Evolutionary conservation across 2,888 invertebrate species (phyloP).

Genomic region (Sesamia inferens): DNA sequence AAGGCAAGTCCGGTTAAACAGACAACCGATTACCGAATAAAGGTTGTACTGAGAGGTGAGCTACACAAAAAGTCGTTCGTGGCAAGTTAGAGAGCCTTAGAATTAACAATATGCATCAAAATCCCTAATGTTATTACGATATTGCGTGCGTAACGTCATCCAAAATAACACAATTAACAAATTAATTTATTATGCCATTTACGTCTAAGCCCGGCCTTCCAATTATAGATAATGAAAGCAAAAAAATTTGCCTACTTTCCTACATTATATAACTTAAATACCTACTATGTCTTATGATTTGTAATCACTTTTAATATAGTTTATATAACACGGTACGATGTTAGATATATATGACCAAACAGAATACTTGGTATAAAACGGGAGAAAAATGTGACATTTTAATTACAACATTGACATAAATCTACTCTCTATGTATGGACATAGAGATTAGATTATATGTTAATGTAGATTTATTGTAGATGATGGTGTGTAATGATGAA

Average conservation of each 20-base stretch:
- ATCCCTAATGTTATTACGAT: not conserved
- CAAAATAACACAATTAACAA: conserved; percentile 4
- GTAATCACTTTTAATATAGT: conserved; percentile 9
- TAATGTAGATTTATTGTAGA: too few species aligned
- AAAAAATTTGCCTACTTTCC: conserved; percentile 8
- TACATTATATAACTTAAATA: conserved; percentile 24
- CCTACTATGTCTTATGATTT: conserved; percentile 10
- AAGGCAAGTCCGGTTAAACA: too few species aligned
- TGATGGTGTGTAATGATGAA: too few species aligned
- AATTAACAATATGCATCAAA: not conserved
- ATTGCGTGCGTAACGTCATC: conserved; percentile 3
- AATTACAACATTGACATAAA: too few species aligned
- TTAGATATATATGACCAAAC: not conserved
- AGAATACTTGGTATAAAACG: not conserved
- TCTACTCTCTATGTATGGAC: too few species aligned
- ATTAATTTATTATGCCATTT: conserved; percentile 34
- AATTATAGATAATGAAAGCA: conserved; percentile 33
- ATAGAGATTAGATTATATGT: too few species aligned
- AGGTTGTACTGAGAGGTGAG: too few species aligned
- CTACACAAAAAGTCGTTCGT: too few species aligned
- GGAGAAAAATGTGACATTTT: not conserved
- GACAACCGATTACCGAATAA: too few species aligned
- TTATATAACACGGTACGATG: not conserved
- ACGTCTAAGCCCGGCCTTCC: conserved; percentile 23
- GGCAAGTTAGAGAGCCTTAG: not conserved